These are phyloP conservation scores for Lochmaea crataegi DNA, from an alignment of 2,888 invertebrate species.

Conservation along the genomic window DNA sequence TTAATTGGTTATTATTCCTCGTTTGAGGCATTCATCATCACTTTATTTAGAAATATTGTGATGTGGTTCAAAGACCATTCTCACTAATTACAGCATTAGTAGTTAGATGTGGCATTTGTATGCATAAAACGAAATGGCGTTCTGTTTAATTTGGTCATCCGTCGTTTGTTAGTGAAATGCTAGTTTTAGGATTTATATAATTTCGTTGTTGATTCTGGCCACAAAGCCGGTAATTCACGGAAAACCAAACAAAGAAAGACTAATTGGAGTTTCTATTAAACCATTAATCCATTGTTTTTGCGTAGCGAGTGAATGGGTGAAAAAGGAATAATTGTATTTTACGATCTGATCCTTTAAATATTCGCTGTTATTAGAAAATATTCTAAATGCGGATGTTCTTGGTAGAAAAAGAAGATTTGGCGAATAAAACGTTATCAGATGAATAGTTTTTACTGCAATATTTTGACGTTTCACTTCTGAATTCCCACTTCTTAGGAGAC, in stretches of 20 bases:
- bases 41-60: background rate
- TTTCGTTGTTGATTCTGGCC: slow-evolving; percentile 17
- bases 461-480: no score
- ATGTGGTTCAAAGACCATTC: background rate
- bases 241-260: slow-evolving; percentile 11
- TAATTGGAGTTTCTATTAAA: background rate
- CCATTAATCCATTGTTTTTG: background rate
- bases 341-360: no score
- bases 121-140: slow-evolving; percentile 27
- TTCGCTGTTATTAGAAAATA: no score
- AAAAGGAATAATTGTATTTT: no score
- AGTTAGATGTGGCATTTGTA: slow-evolving; percentile 32
- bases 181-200: slow-evolving; percentile 28
- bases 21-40: background rate
- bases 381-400: no score
- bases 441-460: no score
- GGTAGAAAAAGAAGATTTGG: no score
- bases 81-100: slow-evolving; percentile 27
- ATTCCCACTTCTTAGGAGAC: no score
- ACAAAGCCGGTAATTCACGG: slow-evolving; percentile 2
- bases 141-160: slow-evolving; percentile 29
- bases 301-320: background rate
- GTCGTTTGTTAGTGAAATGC: slow-evolving; percentile 32
- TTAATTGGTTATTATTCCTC: background rate
- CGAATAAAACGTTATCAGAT: no score